phyloP scores from a whole-genome alignment of 2,113 vertebrate species.

The Mustela lutreola region DNA sequence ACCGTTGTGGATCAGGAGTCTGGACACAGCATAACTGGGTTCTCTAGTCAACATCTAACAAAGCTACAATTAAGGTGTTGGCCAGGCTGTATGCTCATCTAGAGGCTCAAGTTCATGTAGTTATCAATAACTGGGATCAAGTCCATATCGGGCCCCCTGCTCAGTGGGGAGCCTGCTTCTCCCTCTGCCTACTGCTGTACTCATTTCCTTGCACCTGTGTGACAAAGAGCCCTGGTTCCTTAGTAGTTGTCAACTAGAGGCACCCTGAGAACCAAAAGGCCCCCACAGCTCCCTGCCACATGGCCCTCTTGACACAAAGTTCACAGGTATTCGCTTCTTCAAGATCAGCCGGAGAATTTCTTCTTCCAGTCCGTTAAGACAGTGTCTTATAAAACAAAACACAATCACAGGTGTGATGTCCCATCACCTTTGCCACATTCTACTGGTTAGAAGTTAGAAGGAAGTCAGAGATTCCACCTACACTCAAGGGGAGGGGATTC shows the following conservation, averaged over 20 bases:
- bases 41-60: not conserved
- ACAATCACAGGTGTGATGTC: not conserved
- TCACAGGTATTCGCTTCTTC: not conserved
- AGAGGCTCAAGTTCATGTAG: not conserved
- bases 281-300: not conserved
- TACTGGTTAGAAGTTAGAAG: not conserved
- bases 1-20: not conserved
- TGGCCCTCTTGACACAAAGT: not conserved
- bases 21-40: not conserved
- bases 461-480: not conserved
- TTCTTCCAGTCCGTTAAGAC: not conserved
- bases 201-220: not conserved
- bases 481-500: not conserved
- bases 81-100: not conserved
- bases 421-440: not conserved
- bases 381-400: not conserved
- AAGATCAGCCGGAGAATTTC: not conserved
- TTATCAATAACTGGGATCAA: not conserved
- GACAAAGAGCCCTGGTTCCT: not conserved
- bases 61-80: not conserved
- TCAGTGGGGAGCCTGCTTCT: no score
- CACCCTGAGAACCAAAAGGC: not conserved
- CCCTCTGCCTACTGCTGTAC: no score
- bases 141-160: no score
- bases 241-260: not conserved